These are phyloP conservation scores for Saxicola maurus DNA, from an alignment of 2,797 vertebrate species.

Conservation along the genomic window DNA sequence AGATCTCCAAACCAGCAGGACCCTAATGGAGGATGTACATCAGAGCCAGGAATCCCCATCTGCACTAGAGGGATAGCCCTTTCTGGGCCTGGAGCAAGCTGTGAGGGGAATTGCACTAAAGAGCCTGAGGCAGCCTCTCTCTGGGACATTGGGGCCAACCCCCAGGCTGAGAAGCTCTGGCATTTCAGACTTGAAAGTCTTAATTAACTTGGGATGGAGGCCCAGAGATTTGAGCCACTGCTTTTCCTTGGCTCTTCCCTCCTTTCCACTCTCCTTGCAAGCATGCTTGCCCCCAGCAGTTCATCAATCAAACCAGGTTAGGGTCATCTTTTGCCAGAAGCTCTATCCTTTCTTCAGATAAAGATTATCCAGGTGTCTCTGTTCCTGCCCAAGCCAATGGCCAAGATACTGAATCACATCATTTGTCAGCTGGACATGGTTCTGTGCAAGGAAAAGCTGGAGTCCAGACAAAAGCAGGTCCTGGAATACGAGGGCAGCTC, in stretches of 20 bases:
- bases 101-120: not conserved
- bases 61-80: not conserved
- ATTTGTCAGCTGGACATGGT: not conserved
- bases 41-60: not conserved
- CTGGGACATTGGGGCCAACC: not conserved
- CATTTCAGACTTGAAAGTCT: not conserved
- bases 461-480: not conserved
- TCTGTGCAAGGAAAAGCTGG: not conserved
- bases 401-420: fast-evolving
- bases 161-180: not conserved
- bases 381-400: not conserved
- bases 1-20: not conserved
- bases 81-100: not conserved
- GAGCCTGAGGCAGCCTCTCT: not conserved
- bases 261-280: not conserved
- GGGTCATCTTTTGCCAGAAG: not conserved
- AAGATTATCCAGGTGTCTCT: not conserved
- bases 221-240: not conserved
- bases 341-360: not conserved
- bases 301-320: not conserved
- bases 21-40: not conserved
- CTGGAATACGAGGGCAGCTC: not conserved
- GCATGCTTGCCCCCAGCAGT: not conserved
- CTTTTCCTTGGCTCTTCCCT: not conserved
- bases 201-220: not conserved